Percentiles rank a stretch among this genome's conserved stretches.
Evolutionary conservation across 1,140 invertebrate species (phyloP).

Genomic region (Drosophila nigromelanica): DNA sequence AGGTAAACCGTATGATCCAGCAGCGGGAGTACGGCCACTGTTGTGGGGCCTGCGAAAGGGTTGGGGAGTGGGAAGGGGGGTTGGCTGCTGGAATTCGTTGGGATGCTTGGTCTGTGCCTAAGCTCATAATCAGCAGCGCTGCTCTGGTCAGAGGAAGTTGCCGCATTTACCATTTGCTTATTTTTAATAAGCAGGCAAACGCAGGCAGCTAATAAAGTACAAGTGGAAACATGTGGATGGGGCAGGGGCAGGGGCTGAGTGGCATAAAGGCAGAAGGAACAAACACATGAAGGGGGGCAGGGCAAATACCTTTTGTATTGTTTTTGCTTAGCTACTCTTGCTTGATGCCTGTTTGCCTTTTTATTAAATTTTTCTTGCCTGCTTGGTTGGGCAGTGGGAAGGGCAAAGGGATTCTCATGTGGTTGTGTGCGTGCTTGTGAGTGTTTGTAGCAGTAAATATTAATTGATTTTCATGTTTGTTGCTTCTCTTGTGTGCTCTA

Average conservation of each 20-base stretch:
- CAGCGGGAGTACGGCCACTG: not conserved
- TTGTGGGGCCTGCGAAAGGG: not conserved
- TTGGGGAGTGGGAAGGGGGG: not conserved
- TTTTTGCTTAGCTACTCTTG: slow-evolving; percentile 30
- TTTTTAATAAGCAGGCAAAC: slow-evolving; percentile 51
- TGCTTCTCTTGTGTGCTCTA: not conserved
- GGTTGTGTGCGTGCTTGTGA: slow-evolving; percentile 12
- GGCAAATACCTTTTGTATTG: slow-evolving; percentile 17
- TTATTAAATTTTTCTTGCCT: slow-evolving; percentile 34
- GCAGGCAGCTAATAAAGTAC: slow-evolving; percentile 41
- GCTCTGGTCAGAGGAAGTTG: slow-evolving; percentile 13
- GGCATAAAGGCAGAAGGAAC: not conserved
- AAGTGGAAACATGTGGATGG: slow-evolving; percentile 6
- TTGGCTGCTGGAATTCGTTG: slow-evolving; percentile 3
- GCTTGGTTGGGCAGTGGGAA: no score
- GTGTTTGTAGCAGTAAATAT: slow-evolving; percentile 26
- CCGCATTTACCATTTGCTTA: slow-evolving; percentile 40
- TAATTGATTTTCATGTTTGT: slow-evolving; percentile 51
- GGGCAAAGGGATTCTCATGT: not conserved
- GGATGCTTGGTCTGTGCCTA: not conserved
- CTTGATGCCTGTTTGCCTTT: slow-evolving; percentile 31
- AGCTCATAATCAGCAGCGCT: slow-evolving; percentile 47
- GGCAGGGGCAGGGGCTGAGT: not conserved
- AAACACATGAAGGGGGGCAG: not conserved
- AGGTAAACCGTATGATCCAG: slow-evolving; percentile 44